Percentiles rank a stretch among this genome's conserved stretches.
These are phyloP conservation scores for Mesorhabditis sp. DNA, from an alignment of 2,888 invertebrate species.

Conservation along the genomic window DNA sequence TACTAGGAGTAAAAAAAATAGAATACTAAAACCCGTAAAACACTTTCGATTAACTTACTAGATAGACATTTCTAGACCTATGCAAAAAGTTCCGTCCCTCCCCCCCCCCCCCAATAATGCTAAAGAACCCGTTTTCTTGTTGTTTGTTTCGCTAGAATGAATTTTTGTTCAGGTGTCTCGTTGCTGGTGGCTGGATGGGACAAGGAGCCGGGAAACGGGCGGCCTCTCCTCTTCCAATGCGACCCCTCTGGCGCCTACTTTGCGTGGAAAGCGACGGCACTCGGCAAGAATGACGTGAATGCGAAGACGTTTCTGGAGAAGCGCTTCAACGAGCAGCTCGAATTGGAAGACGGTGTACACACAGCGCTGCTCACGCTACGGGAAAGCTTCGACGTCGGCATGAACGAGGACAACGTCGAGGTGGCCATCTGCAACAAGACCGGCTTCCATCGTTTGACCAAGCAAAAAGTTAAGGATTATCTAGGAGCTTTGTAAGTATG, in stretches of 20 bases:
- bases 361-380: conserved; percentile 91
- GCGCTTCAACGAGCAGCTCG: conserved; percentile 90
- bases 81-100: no score
- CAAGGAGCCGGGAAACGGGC: conserved; percentile 65
- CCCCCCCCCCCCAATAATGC: no score
- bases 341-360: conserved; percentile 98
- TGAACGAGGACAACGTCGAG: conserved; percentile 98
- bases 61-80: no score
- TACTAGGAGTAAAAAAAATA: no score
- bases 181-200: conserved; percentile 97
- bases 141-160: no score
- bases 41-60: no score
- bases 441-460: conserved; percentile 85
- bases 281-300: conserved; percentile 96
- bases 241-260: conserved; percentile 81
- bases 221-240: conserved; percentile 85
- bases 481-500: conserved; percentile 73
- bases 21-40: no score
- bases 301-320: conserved; percentile 98
- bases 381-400: conserved; percentile 98
- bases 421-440: conserved; percentile 72
- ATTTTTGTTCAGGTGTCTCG: conserved; percentile 70
- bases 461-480: conserved; percentile 92
- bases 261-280: conserved; percentile 99
- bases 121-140: no score